Conservation (phyloP, 2,888 invertebrate species). For the Antheraea assamensis region DNA sequence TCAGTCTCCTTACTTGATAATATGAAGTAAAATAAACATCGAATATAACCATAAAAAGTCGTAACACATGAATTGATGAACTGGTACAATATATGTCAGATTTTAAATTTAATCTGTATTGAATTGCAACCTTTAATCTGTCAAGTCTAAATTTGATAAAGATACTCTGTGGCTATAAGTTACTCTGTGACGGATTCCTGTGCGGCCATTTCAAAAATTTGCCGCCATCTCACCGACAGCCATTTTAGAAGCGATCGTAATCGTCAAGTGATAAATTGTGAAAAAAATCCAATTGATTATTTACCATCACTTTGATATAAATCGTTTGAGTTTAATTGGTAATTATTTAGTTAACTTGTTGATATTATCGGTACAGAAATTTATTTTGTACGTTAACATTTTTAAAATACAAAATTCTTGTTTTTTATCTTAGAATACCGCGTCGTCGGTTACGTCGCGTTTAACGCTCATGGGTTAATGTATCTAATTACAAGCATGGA, state of each 20-base stretch:
- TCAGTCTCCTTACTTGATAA: too few species aligned
- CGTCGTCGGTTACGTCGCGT: neutral
- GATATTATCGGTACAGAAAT: conserved; percentile 20
- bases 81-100: too few species aligned
- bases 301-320: conserved; percentile 59
- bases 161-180: conserved; percentile 28
- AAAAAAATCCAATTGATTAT: conserved; percentile 75
- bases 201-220: conserved; percentile 61
- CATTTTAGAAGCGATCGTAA: conserved; percentile 60
- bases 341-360: conserved; percentile 60
- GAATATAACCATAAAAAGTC: too few species aligned
- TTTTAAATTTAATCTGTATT: neutral
- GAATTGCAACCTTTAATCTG: neutral
- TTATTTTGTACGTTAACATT: conserved; percentile 14
- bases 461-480: neutral
- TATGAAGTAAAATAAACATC: too few species aligned
- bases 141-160: neutral
- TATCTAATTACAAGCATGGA: neutral
- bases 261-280: conserved; percentile 71
- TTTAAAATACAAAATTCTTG: conserved; percentile 4
- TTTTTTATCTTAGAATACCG: neutral
- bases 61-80: too few species aligned
- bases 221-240: conserved; percentile 56
- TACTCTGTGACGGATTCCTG: conserved; percentile 56
- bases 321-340: conserved; percentile 67